Evolutionary conservation across 64 coral and sea anemone species (phyloP).

Genomic region (Porites australiensis): DNA sequence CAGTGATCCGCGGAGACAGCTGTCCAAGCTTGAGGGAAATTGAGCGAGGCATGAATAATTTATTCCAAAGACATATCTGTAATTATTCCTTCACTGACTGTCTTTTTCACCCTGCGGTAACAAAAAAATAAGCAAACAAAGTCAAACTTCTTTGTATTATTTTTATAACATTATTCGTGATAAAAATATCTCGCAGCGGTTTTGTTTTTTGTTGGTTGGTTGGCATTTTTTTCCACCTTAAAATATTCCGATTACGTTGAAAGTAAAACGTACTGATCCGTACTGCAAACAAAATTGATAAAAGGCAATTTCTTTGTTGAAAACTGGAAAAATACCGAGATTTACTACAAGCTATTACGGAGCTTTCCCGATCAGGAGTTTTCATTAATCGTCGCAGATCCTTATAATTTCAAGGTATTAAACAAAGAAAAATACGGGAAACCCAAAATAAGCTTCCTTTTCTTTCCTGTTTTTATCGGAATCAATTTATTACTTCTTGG

Average conservation of each 20-base stretch:
- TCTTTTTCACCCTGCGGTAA: constrained; percentile 7
- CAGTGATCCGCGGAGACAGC: not conserved
- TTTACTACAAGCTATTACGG: too few relatives aligned
- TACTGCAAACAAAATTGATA: too few relatives aligned
- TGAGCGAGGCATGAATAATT: not conserved
- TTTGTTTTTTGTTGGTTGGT: too few relatives aligned
- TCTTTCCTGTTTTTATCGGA: constrained; percentile 37
- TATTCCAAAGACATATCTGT: not conserved
- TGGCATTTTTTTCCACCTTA: too few relatives aligned
- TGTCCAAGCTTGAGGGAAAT: not conserved
- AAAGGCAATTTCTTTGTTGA: too few relatives aligned
- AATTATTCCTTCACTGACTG: constrained; percentile 9
- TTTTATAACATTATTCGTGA: not conserved
- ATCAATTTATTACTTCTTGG: not conserved
- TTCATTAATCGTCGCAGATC: not conserved
- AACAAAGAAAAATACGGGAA: not conserved
- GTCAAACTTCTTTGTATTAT: not conserved
- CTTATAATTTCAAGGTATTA: not conserved
- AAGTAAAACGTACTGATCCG: too few relatives aligned
- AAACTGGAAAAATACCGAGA: too few relatives aligned
- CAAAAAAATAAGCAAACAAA: not conserved
- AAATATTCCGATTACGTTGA: too few relatives aligned
- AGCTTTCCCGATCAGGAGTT: not conserved
- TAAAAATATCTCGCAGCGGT: not conserved
- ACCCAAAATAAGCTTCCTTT: constrained; percentile 19